A percentile compares a stretch with the other conserved stretches of the same genome.
phyloP scores from a whole-genome alignment of 2,113 vertebrate genomes.

The Zosterops lateralis region DNA sequence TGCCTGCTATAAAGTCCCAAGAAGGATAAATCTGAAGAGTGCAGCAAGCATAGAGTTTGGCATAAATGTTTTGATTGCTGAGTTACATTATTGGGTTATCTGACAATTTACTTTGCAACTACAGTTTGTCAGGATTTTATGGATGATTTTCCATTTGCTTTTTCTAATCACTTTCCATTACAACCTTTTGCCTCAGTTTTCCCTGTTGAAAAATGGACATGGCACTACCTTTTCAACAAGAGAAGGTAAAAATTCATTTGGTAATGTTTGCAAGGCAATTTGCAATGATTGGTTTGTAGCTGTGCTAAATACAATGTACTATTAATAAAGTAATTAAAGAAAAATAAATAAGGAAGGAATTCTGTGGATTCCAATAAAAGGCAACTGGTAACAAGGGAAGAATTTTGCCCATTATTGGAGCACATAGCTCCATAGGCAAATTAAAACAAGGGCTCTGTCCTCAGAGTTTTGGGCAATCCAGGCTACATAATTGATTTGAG shows the following conservation, averaged over 20 bases:
- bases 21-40: background rate
- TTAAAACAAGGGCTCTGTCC: slow-evolving; percentile 70
- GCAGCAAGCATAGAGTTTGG: background rate
- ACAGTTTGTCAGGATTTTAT: background rate
- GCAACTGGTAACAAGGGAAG: slow-evolving; percentile 42
- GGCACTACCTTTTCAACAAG: background rate
- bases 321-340: slow-evolving; percentile 29
- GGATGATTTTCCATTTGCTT: background rate
- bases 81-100: background rate
- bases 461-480: slow-evolving; percentile 77
- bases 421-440: slow-evolving; percentile 62
- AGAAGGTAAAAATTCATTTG: background rate
- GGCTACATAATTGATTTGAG: slow-evolving; percentile 82
- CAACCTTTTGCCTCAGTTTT: background rate
- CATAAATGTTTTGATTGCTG: background rate
- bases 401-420: slow-evolving; percentile 45
- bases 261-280: background rate
- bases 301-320: background rate
- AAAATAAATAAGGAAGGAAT: slow-evolving; percentile 13
- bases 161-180: background rate
- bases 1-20: background rate
- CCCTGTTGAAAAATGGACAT: background rate
- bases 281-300: background rate
- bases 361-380: slow-evolving; percentile 34
- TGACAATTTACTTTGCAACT: background rate